Evolutionary conservation across 2,888 invertebrate species (phyloP).

Genomic region (Pandemis cinnamomeana): DNA sequence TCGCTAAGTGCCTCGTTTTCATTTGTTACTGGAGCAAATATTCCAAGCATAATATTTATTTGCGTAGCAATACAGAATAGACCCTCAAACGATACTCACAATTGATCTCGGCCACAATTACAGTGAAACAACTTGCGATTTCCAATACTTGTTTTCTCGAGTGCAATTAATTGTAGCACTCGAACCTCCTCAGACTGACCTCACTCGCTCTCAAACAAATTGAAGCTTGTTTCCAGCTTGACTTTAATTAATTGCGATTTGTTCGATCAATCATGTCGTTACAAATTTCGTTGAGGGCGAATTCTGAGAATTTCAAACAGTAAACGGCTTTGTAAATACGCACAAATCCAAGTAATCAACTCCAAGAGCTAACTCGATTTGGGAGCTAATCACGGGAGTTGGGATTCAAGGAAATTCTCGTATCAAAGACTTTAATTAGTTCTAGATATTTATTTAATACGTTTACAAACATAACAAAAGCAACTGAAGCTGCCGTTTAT

Average conservation of each 20-base stretch:
- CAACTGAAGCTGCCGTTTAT: constrained; percentile 30
- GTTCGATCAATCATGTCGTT: constrained; percentile 34
- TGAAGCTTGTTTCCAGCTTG: constrained; percentile 30
- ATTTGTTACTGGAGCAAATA: constrained; percentile 11
- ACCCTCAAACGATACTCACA: constrained; percentile 4
- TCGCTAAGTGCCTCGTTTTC: constrained; percentile 1
- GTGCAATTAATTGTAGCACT: constrained; percentile 31
- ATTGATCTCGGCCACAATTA: constrained; percentile 19
- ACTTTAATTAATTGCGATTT: constrained; percentile 37
- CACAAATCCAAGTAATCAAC: constrained; percentile 1
- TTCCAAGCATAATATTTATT: constrained; percentile 8
- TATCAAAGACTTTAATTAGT: background rate
- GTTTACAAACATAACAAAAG: constrained; percentile 36
- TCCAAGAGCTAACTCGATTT: constrained; percentile 4
- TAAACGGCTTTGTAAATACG: constrained; percentile 5
- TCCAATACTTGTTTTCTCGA: constrained; percentile 31
- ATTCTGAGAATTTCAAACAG: constrained; percentile 11
- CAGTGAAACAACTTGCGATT: constrained; percentile 30
- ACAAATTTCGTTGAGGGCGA: constrained; percentile 20
- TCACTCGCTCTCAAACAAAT: constrained; percentile 28
- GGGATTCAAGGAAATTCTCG: background rate
- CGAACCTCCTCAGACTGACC: constrained; percentile 30
- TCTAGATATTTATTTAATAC: constrained; percentile 30
- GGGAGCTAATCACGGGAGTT: background rate
- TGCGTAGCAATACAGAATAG: background rate